A percentile compares a stretch with the other conserved stretches of the same genome.
Conservation (phyloP, 2,113 vertebrate genomes). For the Azemiops feae region DNA sequence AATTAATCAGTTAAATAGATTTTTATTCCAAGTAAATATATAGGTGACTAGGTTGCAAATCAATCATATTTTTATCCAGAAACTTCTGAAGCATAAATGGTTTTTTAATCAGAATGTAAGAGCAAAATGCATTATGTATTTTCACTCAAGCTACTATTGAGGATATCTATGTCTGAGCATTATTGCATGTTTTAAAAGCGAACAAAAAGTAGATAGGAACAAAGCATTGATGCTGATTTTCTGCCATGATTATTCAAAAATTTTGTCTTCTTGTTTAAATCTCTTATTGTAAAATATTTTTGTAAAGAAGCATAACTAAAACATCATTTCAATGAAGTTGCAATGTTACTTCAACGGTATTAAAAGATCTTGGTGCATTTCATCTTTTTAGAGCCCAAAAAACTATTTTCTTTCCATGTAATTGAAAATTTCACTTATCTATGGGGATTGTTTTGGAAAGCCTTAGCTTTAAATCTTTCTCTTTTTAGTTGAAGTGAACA, state of each 20-base stretch:
- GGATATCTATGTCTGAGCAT: slow-evolving; percentile 64
- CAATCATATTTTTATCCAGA: slow-evolving; percentile 77
- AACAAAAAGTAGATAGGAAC: slow-evolving; percentile 65
- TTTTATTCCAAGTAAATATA: neutral
- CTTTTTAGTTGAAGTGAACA: neutral
- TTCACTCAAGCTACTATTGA: slow-evolving; percentile 64
- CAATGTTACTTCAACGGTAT: slow-evolving; percentile 44
- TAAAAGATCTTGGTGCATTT: neutral
- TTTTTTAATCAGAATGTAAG: slow-evolving; percentile 72
- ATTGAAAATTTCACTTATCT: slow-evolving; percentile 1
- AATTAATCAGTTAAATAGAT: neutral
- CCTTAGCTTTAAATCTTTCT: neutral
- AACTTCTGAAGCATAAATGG: slow-evolving; percentile 79
- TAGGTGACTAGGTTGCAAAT: neutral
- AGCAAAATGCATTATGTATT: slow-evolving; percentile 78
- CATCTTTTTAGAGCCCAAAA: slow-evolving; percentile 56
- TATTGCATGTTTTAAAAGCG: slow-evolving; percentile 71
- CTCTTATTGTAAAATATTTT: slow-evolving; percentile 69
- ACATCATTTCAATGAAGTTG: slow-evolving; percentile 45
- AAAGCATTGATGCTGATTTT: slow-evolving; percentile 59
- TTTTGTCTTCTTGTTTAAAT: slow-evolving; percentile 81
- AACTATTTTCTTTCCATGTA: slow-evolving; percentile 38
- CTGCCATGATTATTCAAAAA: slow-evolving; percentile 71
- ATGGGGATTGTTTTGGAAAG: neutral
- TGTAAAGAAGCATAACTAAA: slow-evolving; percentile 60